Evolutionary conservation across 2,797 vertebrate species (phyloP), one percentile per base, ranked within the genome.

Genomic region (Tenualosa ilisha): DNA sequence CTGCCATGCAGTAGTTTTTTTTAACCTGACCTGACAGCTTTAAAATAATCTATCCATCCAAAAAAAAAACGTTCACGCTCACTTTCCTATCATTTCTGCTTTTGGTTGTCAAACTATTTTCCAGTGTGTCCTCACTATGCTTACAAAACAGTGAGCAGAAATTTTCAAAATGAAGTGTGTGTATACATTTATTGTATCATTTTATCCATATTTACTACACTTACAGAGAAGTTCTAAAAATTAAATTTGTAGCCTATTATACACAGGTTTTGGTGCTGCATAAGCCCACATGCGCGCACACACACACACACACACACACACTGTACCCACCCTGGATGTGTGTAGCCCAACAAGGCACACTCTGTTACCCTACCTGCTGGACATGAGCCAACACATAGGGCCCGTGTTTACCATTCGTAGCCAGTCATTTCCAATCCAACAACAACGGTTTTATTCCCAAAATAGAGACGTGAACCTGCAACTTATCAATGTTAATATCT

Each of bases 11-110:
- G 91, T 93, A 93, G 94, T 94, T 94, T 95, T 94, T 94, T 95
- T 94, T 96, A 96, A 97, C 94, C 91, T 94, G 94, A 91, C 95
- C 95, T 96, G 96, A 96, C 96, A 97, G 95, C 93, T 96, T 95
- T 94, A 94, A 94, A 94, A 96, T 95, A 94, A 94, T 91, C 95
- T 93, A 92, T 94, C 24, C 82, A 31, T 82, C 3, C 20, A 63
- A 24, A 72, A 82, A 63, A 20, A 72, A 82, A 86, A 24, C 49
- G 40, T 79, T 83, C 65, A n/a, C n/a, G 49, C 22, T 6, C 24
- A 83, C 24, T 26, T 7, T 3, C 20, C 17, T 22, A 46, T 12
- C 3, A 43, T 43, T 20, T 49, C 4, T 75, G 50, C 4, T 84
- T 50, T 50, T 8, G 61, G 51, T 84, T 53, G 43, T 20, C 15